Conservation (phyloP, 2,797 vertebrate genomes). For the Loris lydekkerianus region DNA sequence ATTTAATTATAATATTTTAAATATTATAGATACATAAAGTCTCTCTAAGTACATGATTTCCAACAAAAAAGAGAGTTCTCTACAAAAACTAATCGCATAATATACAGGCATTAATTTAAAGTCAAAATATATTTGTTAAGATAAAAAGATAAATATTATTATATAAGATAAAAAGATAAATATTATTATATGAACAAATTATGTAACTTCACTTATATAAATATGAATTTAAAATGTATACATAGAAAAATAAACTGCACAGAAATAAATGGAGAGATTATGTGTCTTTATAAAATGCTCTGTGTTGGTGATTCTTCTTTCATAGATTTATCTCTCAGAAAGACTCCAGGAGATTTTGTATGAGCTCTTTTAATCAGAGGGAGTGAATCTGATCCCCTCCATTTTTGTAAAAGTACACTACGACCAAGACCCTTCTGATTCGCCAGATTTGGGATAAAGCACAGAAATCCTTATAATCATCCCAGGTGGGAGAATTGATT, state of each 20-base stretch:
- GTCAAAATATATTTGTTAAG: background rate
- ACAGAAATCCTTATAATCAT: background rate
- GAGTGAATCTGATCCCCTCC: background rate
- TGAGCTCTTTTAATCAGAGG: background rate
- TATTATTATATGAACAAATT: background rate
- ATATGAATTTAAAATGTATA: background rate
- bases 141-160: background rate
- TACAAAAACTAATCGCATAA: background rate
- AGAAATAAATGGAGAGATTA: background rate
- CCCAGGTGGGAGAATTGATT: background rate
- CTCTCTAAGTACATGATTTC: background rate
- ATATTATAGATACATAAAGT: background rate
- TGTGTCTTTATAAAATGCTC: background rate
- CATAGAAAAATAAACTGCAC: background rate
- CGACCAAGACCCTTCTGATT: background rate
- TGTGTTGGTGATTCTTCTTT: background rate
- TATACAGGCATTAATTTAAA: background rate
- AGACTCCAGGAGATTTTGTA: background rate
- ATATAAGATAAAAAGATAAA: background rate
- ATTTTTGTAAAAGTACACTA: background rate
- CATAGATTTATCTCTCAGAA: background rate
- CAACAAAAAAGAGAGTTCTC: background rate
- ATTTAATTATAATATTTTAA: conserved; percentile 4
- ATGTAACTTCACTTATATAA: background rate
- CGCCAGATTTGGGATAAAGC: background rate